These are phyloP conservation scores for Gopherus flavomarginatus DNA, from an alignment of 2,113 vertebrate species.

Conservation along the genomic window DNA sequence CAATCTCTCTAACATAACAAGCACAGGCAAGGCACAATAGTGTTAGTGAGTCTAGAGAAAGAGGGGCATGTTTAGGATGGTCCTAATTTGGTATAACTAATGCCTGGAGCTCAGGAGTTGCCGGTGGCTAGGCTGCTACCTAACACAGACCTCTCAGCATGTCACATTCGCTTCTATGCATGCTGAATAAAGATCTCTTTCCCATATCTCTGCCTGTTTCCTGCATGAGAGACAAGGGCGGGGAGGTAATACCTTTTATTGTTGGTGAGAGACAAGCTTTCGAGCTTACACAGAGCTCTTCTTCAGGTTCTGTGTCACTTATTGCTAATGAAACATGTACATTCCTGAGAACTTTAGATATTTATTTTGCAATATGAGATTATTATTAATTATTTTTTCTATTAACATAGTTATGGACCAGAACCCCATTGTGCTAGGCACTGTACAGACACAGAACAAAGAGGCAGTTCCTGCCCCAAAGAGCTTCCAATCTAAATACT, in stretches of 20 bases:
- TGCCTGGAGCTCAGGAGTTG: not conserved
- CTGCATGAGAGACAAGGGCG: not conserved
- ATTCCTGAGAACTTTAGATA: conserved; percentile 22
- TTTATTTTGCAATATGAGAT: conserved; percentile 18
- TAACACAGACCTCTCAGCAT: not conserved
- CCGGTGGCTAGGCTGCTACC: not conserved
- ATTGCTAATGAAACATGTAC: conserved; percentile 36
- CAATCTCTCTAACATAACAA: rapidly evolving
- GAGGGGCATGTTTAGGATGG: not conserved
- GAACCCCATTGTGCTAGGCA: not conserved
- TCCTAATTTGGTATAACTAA: not conserved
- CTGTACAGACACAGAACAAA: not conserved
- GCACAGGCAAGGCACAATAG: not conserved
- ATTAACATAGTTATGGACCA: too few relatives aligned
- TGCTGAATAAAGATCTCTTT: conserved; percentile 1
- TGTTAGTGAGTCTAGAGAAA: not conserved
- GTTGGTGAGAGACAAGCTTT: too few relatives aligned
- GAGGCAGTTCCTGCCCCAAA: not conserved
- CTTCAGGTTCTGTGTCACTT: conserved; percentile 7
- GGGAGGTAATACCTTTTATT: not conserved
- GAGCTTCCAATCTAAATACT: not conserved
- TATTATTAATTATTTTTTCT: too few relatives aligned
- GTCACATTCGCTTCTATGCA: not conserved
- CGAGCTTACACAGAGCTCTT: too few relatives aligned
- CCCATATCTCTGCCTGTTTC: not conserved